Percentiles rank a stretch among this genome's conserved stretches.
Conservation (phyloP, 1,140 invertebrate genomes). For the Latrodectus geometricus region DNA sequence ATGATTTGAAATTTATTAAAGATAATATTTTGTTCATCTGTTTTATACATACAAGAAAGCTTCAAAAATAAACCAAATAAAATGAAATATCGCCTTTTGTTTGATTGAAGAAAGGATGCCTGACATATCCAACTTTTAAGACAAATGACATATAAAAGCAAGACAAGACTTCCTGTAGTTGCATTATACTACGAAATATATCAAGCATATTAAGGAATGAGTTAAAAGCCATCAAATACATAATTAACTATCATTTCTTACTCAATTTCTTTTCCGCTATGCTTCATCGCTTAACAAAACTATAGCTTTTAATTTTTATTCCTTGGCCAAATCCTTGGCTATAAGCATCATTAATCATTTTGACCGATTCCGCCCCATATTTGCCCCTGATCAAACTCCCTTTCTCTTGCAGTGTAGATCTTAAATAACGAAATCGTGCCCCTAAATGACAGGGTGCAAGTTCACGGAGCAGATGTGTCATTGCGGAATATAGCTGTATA, state of each 20-base stretch:
- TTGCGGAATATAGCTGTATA: conserved; percentile 49
- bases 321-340: conserved; percentile 12
- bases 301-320: conserved; percentile 2
- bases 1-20: too few relatives aligned
- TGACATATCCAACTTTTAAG: too few relatives aligned
- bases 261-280: background rate
- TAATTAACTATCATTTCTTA: background rate
- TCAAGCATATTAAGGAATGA: background rate
- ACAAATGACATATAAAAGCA: too few relatives aligned
- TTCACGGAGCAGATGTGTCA: conserved; percentile 52
- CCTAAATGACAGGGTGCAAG: conserved; percentile 48
- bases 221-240: background rate
- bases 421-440: conserved; percentile 52
- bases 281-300: background rate
- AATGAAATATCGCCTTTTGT: too few relatives aligned
- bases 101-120: too few relatives aligned
- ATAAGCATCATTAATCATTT: conserved; percentile 36
- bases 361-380: conserved; percentile 21
- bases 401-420: background rate
- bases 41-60: too few relatives aligned
- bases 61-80: too few relatives aligned
- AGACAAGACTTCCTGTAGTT: too few relatives aligned
- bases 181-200: too few relatives aligned
- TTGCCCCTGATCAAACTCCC: conserved; percentile 31
- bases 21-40: too few relatives aligned